These are phyloP conservation scores for Ceratina japonica DNA, from an alignment of 1,140 invertebrate genomes.

Conservation along the genomic window DNA sequence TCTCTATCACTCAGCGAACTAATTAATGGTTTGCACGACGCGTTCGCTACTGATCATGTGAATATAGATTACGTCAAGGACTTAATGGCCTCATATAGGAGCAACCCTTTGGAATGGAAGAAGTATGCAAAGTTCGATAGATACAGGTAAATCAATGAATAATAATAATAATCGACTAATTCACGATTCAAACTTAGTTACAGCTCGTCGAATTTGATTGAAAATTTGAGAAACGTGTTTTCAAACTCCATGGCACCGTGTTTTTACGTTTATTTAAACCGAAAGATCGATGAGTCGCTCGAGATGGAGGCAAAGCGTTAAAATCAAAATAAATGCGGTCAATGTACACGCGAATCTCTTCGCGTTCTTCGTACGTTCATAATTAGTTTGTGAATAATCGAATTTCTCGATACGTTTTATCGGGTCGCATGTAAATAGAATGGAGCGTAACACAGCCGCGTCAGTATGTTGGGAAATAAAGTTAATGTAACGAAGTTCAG, in stretches of 20 bases:
- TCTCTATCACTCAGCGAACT: constrained; percentile 84
- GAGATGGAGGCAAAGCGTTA: neutral
- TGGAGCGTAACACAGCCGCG: neutral
- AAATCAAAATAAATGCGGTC: neutral
- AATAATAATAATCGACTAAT: neutral
- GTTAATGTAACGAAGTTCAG: constrained; percentile 55
- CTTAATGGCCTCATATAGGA: constrained; percentile 92
- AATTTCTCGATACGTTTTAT: constrained; percentile 8
- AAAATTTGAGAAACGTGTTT: too few relatives aligned
- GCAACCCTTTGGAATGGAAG: constrained; percentile 94
- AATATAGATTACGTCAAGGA: constrained; percentile 93
- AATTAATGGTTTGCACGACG: constrained; percentile 85
- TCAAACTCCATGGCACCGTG: neutral
- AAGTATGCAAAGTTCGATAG: constrained; percentile 97
- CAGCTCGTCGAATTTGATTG: too few relatives aligned
- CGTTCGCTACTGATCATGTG: constrained; percentile 89
- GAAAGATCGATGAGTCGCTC: too few relatives aligned
- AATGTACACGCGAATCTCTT: neutral
- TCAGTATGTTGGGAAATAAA: constrained; percentile 46
- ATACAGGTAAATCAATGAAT: constrained; percentile 84
- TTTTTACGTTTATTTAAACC: neutral
- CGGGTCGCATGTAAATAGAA: constrained; percentile 34
- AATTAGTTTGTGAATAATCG: constrained; percentile 21
- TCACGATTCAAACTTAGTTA: neutral
- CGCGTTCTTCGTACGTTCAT: too few relatives aligned